These are phyloP conservation scores for Icerya purchasi DNA, from an alignment of 2,888 invertebrate genomes.

Conservation along the genomic window DNA sequence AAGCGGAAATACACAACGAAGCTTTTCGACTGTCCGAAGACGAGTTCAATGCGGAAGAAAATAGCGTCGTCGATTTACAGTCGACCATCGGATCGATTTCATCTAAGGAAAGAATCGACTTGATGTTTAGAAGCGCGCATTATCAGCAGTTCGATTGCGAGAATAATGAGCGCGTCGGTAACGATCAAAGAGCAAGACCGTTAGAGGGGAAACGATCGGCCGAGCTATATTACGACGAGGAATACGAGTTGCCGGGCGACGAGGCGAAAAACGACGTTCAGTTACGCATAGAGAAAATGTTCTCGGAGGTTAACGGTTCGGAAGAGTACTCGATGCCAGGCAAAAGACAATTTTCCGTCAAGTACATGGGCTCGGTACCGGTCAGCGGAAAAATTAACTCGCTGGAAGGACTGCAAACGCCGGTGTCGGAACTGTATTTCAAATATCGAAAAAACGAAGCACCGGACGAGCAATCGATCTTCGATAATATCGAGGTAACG, in stretches of 20 bases:
- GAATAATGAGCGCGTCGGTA: slow-evolving; percentile 29
- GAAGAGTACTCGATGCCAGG: neutral
- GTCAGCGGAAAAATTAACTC: slow-evolving; percentile 54
- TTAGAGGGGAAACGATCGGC: slow-evolving; percentile 17
- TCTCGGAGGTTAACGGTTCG: slow-evolving; percentile 29
- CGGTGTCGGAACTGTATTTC: slow-evolving; percentile 47
- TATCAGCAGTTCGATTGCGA: neutral
- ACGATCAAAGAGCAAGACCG: slow-evolving; percentile 23
- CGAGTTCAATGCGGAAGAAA: no score
- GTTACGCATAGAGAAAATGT: slow-evolving; percentile 68
- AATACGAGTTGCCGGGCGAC: neutral
- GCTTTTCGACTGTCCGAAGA: no score
- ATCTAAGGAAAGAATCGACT: slow-evolving; percentile 67
- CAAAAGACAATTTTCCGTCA: slow-evolving; percentile 30
- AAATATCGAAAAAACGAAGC: slow-evolving; percentile 9
- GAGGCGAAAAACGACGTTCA: slow-evolving; percentile 31
- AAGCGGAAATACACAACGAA: no score
- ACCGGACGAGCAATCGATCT: no score
- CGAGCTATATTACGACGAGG: neutral
- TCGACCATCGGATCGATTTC: slow-evolving; percentile 14
- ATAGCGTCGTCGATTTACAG: no score
- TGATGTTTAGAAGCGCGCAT: slow-evolving; percentile 50
- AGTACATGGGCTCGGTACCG: slow-evolving; percentile 61
- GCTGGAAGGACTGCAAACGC: slow-evolving; percentile 58
- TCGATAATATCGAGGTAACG: slow-evolving; percentile 37